Base-by-base conservation (phyloP, 2,113 vertebrate species). In the Forbesichthys agassizii region DNA sequence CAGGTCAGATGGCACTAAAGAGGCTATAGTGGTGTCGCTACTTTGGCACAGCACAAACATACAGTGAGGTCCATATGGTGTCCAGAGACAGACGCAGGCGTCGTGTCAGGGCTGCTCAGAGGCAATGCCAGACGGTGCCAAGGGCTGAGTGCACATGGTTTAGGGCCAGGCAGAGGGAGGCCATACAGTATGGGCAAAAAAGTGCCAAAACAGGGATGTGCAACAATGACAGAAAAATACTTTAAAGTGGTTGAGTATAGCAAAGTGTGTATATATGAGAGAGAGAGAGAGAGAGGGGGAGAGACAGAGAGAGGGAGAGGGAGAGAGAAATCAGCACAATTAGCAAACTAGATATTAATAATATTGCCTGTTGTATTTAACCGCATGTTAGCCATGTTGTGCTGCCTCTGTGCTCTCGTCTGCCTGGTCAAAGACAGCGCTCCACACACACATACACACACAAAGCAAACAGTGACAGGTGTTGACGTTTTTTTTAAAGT, bases 1-100 rank as follows among this genome's bases (percentile, higher is more conserved):
- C 65, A 66, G 80, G 82, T 83, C 76, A 78, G 78, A 82, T 71
- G 77, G 74, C 73, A 66, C 48, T 18, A 27, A 49, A 69, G 53
- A 56, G 70, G 54, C 27, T 27, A 27, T 27, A 27, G 27, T 27
- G 27, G 27, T 27, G 27, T 27, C 27, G 27, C 27, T 27, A 27
- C 27, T 27, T 2, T 27, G 27, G 27, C 27, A 27, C 27, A 27
- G 49, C 53, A 57, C 65, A 77, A 56, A 87, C 83, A 83, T 48
- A 86, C 66, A 79, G 59, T 75, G 88, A 68, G 66, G 78, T 58
- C 84, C 89, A 90, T 90, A 90, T 89, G 88, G 86, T 82, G 73
- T 67, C 78, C 63, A 75, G 71, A 82, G 76, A 73, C 65, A 74
- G 60, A 76, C 68, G 71, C 66, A 9, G 69, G 73, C 69, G 49